phyloP scores from a whole-genome alignment of 2,888 invertebrate genomes.

The Phanerotoma sp. region DNA sequence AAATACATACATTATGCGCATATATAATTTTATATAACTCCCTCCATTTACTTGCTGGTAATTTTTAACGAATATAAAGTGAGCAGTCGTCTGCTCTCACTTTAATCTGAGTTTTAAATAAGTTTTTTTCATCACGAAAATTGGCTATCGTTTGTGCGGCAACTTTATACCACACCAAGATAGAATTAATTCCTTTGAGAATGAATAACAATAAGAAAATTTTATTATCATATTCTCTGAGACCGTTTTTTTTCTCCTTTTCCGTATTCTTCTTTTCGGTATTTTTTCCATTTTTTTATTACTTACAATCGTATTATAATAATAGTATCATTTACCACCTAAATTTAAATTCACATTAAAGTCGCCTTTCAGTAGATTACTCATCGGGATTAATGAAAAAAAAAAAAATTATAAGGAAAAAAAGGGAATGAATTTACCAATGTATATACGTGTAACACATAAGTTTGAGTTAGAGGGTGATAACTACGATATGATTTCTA shows the following conservation, averaged over 20 bases:
- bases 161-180: constrained; percentile 27
- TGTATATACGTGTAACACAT: background rate
- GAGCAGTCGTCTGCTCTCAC: constrained; percentile 39
- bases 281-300: background rate
- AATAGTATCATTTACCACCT: no score
- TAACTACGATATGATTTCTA: constrained; percentile 47
- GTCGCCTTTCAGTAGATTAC: background rate
- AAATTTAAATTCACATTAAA: background rate
- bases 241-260: constrained; percentile 3
- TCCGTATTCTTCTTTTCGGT: background rate
- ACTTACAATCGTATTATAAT: background rate
- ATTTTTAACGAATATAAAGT: constrained; percentile 35
- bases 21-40: constrained; percentile 30
- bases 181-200: constrained; percentile 4
- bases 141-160: constrained; percentile 52
- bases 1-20: no score
- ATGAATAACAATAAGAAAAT: background rate
- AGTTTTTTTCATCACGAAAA: constrained; percentile 45
- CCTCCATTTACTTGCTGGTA: constrained; percentile 36
- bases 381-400: background rate
- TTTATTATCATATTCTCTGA: background rate
- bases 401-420: constrained; percentile 5
- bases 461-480: constrained; percentile 9
- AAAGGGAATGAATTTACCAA: no score
- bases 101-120: constrained; percentile 54